Conservation (phyloP, 1,140 invertebrate genomes). For the Drosophila pseudoananassae region DNA sequence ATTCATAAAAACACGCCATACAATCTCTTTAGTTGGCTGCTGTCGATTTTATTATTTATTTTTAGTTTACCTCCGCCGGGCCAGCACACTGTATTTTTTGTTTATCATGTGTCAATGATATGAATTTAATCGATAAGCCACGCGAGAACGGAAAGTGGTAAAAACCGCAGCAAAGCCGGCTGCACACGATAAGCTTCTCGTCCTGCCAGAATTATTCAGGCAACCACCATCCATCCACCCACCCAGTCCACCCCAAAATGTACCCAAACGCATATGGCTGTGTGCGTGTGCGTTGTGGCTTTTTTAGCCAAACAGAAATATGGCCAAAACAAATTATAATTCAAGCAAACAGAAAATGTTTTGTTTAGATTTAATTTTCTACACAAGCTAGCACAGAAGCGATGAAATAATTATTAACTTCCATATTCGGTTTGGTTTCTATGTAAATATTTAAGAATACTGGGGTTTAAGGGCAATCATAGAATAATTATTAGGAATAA, state of each 20-base stretch:
- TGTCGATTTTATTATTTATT: slow-evolving; percentile 26
- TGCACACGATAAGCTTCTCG: slow-evolving; percentile 36
- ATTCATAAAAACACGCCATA: slow-evolving; percentile 8
- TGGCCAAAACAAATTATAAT: slow-evolving; percentile 44
- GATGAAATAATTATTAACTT: slow-evolving; percentile 30
- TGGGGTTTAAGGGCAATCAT: slow-evolving; percentile 2
- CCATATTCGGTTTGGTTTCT: neutral
- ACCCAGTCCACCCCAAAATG: neutral
- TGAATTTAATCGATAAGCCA: slow-evolving; percentile 52
- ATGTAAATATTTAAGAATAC: neutral
- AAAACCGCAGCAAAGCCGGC: slow-evolving; percentile 46
- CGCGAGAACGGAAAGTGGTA: slow-evolving; percentile 38
- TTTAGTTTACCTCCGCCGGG: slow-evolving; percentile 31
- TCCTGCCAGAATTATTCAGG: slow-evolving; percentile 6
- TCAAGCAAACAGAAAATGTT: slow-evolving; percentile 33
- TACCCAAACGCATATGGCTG: neutral
- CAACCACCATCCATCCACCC: neutral
- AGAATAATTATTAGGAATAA: neutral
- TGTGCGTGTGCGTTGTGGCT: slow-evolving; percentile 18
- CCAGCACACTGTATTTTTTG: slow-evolving; percentile 22
- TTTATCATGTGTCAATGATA: slow-evolving; percentile 52
- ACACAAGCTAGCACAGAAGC: neutral
- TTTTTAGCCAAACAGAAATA: slow-evolving; percentile 37
- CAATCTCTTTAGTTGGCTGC: neutral
- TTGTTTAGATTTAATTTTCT: slow-evolving; percentile 12